These are phyloP conservation scores for Anseranas semipalmata DNA, from an alignment of 2,113 vertebrate species.

Conservation along the genomic window DNA sequence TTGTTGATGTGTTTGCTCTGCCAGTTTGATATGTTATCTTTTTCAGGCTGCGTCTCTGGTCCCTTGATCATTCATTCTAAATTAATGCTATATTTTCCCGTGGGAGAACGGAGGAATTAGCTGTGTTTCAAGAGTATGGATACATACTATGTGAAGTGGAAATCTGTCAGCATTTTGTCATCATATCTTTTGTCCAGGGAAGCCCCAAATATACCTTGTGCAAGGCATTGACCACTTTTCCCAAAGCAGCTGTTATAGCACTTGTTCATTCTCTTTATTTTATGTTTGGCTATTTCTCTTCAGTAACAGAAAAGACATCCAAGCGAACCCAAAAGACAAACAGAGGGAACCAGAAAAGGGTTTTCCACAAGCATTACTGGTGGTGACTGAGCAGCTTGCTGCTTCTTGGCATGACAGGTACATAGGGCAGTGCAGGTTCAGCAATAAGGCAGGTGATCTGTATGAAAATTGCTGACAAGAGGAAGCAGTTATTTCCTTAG, in stretches of 20 bases:
- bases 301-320: background rate
- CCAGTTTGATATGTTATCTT: background rate
- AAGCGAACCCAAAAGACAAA: background rate
- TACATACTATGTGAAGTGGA: background rate
- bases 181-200: background rate
- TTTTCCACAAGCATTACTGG: background rate
- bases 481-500: background rate
- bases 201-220: background rate
- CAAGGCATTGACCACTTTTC: background rate
- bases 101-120: background rate
- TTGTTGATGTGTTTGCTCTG: background rate
- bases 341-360: background rate
- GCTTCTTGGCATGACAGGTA: background rate
- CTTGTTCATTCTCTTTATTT: background rate
- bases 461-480: background rate
- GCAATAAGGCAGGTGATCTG: background rate
- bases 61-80: background rate
- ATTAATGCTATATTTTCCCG: background rate
- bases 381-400: background rate
- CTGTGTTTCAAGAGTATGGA: background rate
- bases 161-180: background rate
- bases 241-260: background rate
- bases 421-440: background rate
- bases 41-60: background rate
- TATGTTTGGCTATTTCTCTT: background rate